Evolutionary conservation across 2,888 invertebrate species (phyloP), one percentile per base, ranked within the genome.

Genomic region (Polyploca ridens): DNA sequence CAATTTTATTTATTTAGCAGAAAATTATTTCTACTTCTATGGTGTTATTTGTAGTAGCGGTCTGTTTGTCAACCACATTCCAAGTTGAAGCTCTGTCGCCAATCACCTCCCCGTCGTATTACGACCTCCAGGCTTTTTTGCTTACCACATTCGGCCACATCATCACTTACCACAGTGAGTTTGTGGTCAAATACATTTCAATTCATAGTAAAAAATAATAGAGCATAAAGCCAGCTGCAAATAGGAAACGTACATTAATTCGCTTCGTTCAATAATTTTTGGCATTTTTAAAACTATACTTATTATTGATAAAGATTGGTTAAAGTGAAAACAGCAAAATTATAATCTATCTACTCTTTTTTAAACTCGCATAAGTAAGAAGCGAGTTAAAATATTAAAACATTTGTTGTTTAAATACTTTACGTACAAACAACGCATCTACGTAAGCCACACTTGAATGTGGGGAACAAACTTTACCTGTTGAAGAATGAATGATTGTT

Each of bases 401-500:
- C 13, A 38, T 54, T 33, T 64, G 16, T 65, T 68, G 63, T 60
- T 68, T 67, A 33, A 10, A 27, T 27, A 41, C 41, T 13, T n/a
- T n/a, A n/a, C n/a, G n/a, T 46, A 62, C 4, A 41, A 41, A 41
- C 41, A 41, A 41, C 3, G 67, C 27, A 27, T 2, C 27, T 63
- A 33, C 44, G 64, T 66, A 74, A 76, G 71, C 69, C 70, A 74
- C 68, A 64, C 62, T 8, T 33, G 8, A 62, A 46, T n/a, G 27
- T 19, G 33, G 1, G 6, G 4, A 19, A 59, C 14, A 10, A 11
- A 11, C 16, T 57, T 71, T 82, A 94, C 94, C 94, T 94, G 85
- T 93, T 94, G 80, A 94, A 94, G 90, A 94, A 94, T 3, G 94
- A 94, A 63, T 94, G 78, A 76, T 94, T 94, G 86, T 94, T 94